Percentiles rank a stretch among this genome's conserved stretches.
Evolutionary conservation across 2,113 vertebrate genomes (phyloP).

Genomic region (Etheostoma cragini): DNA sequence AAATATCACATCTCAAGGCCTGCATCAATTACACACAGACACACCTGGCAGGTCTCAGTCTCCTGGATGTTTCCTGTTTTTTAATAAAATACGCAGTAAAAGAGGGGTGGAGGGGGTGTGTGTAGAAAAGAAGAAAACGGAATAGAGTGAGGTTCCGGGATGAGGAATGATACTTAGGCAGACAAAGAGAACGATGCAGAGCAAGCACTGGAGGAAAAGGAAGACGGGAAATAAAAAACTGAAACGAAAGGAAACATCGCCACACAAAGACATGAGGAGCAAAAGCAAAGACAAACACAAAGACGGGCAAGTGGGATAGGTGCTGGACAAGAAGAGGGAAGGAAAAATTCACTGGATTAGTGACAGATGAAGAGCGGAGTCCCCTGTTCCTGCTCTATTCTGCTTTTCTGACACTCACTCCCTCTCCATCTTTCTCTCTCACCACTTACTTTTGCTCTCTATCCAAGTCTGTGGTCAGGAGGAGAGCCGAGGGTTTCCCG

Average conservation of each 20-base stretch:
- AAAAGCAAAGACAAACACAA: slow-evolving; percentile 10
- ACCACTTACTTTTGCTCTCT: slow-evolving; percentile 19
- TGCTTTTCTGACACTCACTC: slow-evolving; percentile 24
- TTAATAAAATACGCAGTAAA: slow-evolving; percentile 41
- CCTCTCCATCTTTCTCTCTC: neutral
- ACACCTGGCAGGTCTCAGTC: slow-evolving; percentile 58
- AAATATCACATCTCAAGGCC: slow-evolving; percentile 46
- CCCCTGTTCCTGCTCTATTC: slow-evolving; percentile 31
- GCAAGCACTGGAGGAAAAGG: slow-evolving; percentile 2
- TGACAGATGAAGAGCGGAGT: slow-evolving; percentile 51
- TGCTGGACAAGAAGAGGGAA: slow-evolving; percentile 27
- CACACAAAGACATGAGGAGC: slow-evolving; percentile 30
- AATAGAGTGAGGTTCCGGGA: slow-evolving; percentile 31
- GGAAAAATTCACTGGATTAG: slow-evolving; percentile 54
- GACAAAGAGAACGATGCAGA: slow-evolving; percentile 40
- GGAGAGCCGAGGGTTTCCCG: neutral
- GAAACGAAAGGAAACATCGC: slow-evolving; percentile 25
- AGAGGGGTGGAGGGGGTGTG: neutral
- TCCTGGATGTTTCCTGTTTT: slow-evolving; percentile 48
- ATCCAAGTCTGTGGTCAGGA: slow-evolving; percentile 41
- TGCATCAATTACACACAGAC: slow-evolving; percentile 35
- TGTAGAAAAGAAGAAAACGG: neutral
- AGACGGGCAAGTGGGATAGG: slow-evolving; percentile 7
- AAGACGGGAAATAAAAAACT: neutral
- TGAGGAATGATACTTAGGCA: slow-evolving; percentile 11